Evolutionary conservation across 1,140 invertebrate genomes (phyloP), one percentile per base, ranked within the genome.

Genomic region (Rhyacophila brunnea): DNA sequence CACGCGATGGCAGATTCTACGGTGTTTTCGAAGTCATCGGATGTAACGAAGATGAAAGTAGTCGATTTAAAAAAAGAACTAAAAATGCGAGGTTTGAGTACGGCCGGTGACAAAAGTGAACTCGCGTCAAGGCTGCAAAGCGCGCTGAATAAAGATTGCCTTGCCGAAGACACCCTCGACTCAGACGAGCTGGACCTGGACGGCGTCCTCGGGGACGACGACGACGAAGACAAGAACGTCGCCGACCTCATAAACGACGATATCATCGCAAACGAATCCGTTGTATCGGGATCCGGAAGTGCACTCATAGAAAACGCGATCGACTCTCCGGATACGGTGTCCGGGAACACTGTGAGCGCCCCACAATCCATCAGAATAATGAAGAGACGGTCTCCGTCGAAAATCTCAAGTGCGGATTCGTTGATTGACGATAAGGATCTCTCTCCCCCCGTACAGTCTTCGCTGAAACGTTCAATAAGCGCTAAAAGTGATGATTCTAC

Each of bases 41-140:
- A 65, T 54, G 52, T 65, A 9, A 32, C n/a, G 9, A 46, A 57
- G 11, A 15, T 79, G 69, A 77, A 89, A 80, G 88, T 91, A 23
- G 82, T 87, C 6, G 91, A 93, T 70, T 77, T 94, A 60, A 90
- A 88, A 65, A 83, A 85, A 66, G 89, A 91, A 73, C 74, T 93
- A 20, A 92, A 92, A 74, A 75, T 84, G 59, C 83, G 88, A 68
- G 90, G 89, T 38, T 74, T 93, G 11, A 75, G 85, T 13, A 83
- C 84, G 11, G 76, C 83, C 40, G 91, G 91, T 9, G 91, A 91
- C 69, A 93, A 93, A 81, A 87, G 81, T 28, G 90, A 93, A 67
- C 74, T 94, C 35, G 74, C 89, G 17, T 85, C 89, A 56, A 82
- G 91, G 63, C 78, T 93, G 43, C 86, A 89, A 68, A 72, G 83